These are phyloP conservation scores for Eilema depressum DNA, from an alignment of 2,888 invertebrate genomes.

Conservation along the genomic window DNA sequence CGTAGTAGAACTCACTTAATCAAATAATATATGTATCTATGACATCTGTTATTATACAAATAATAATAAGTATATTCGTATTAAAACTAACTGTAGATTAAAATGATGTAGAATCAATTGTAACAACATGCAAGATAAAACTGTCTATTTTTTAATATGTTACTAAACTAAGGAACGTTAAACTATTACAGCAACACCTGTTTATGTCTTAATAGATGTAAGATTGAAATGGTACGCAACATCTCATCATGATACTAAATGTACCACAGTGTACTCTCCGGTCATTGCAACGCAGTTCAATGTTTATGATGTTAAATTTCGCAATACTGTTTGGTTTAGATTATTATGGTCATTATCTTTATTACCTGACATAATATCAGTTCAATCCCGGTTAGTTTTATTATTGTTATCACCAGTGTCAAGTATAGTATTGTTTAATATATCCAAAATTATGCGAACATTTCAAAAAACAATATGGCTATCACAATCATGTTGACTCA, in stretches of 20 bases:
- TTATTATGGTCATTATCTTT: neutral
- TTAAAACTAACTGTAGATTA: neutral
- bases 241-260: conserved; percentile 10
- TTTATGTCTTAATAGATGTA: conserved; percentile 7
- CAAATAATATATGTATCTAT: neutral
- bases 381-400: neutral
- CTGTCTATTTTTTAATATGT: neutral
- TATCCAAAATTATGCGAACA: neutral
- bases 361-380: neutral
- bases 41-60: neutral
- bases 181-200: neutral
- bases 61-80: neutral
- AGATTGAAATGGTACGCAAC: conserved; percentile 5
- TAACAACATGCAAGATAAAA: neutral
- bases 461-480: neutral
- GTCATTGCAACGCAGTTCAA: neutral
- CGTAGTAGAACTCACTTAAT: neutral
- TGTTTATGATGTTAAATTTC: conserved; percentile 10
- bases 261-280: conserved; percentile 1
- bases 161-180: neutral
- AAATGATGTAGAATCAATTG: too few species aligned
- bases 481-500: neutral
- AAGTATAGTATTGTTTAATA: neutral
- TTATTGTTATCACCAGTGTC: neutral
- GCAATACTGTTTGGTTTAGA: conserved; percentile 7